Conservation (phyloP, 2,113 vertebrate species). For the Perognathus longimembris region DNA sequence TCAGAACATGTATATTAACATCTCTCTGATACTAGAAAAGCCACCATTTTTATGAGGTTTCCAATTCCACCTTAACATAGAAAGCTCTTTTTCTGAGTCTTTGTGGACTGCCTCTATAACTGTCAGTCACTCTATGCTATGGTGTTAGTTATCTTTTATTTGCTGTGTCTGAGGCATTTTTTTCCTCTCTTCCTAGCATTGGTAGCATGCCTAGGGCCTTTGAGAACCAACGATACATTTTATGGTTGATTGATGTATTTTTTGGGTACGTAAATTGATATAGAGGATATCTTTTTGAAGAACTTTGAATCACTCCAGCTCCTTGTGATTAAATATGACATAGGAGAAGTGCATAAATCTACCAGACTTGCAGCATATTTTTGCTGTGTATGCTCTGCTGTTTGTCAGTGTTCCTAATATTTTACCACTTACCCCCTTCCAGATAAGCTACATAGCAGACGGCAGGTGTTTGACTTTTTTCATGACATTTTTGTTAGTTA, state of each 20-base stretch:
- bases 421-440: not conserved
- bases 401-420: not conserved
- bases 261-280: not conserved
- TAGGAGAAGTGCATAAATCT: too few relatives aligned
- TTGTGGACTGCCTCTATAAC: not conserved
- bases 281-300: not conserved
- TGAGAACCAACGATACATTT: too few relatives aligned
- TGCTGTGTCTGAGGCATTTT: not conserved
- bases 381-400: not conserved
- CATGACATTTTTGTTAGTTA: not conserved
- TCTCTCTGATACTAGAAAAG: not conserved
- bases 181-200: not conserved
- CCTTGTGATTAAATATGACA: not conserved
- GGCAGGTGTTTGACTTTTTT: not conserved
- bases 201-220: not conserved
- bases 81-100: not conserved
- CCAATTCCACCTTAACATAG: not conserved
- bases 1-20: not conserved
- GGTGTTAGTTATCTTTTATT: too few relatives aligned
- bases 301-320: not conserved
- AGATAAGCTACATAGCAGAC: not conserved
- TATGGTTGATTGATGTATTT: not conserved
- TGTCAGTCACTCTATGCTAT: too few relatives aligned
- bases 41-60: not conserved
- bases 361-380: rapidly evolving